phyloP scores from a whole-genome alignment of 1,140 invertebrate species.

The Drosophila dunni region DNA sequence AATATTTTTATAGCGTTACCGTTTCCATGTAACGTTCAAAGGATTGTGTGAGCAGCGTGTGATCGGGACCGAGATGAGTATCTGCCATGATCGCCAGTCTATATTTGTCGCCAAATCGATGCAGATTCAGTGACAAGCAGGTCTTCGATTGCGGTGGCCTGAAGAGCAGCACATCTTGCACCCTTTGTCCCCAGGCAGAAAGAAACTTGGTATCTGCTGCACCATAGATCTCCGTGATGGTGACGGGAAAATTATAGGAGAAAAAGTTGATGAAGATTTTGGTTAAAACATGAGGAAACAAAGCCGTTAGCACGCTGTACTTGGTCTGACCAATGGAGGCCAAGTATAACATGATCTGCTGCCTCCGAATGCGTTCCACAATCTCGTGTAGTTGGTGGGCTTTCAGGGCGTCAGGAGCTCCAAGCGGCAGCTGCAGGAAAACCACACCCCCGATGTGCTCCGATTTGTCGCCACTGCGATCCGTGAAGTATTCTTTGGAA shows the following conservation, averaged over 20 bases:
- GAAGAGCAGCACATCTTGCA: conserved; percentile 90
- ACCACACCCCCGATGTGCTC: conserved; percentile 84
- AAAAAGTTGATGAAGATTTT: conserved; percentile 89
- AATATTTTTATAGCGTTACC: conserved; percentile 50
- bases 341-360: conserved; percentile 89
- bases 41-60: conserved; percentile 76
- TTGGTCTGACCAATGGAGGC: conserved; percentile 89
- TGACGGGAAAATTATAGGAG: conserved; percentile 89
- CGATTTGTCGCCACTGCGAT: conserved; percentile 64
- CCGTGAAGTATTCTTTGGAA: conserved; percentile 79
- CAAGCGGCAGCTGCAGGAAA: conserved; percentile 85
- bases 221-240: conserved; percentile 89
- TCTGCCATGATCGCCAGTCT: conserved; percentile 91
- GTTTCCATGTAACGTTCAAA: conserved; percentile 82
- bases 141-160: conserved; percentile 92
- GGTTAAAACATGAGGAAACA: conserved; percentile 88
- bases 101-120: conserved; percentile 89
- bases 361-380: conserved; percentile 86
- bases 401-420: conserved; percentile 77
- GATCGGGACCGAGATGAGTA: conserved; percentile 88
- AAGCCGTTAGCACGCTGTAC: conserved; percentile 88
- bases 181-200: conserved; percentile 89
- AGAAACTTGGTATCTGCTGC: conserved; percentile 62
- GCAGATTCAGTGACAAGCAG: conserved; percentile 90
- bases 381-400: conserved; percentile 86